Base-by-base conservation (phyloP, 2,888 invertebrate species). In the Poecilobothrus nobilitatus region DNA sequence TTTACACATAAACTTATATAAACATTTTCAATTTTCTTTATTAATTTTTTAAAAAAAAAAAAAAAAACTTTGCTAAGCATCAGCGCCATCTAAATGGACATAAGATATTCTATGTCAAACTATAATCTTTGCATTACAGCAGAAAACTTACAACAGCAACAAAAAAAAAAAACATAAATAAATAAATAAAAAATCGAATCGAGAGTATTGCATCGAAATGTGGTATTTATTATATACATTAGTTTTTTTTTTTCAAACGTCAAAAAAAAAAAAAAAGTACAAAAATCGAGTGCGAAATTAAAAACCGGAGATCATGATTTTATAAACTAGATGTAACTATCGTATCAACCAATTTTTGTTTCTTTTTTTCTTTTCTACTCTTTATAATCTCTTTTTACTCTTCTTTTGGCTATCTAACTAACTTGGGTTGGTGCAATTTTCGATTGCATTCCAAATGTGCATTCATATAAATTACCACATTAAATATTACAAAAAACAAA, bases 271-370 rank as follows among this genome's bases (percentile, higher is more conserved):
- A 44, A 44, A 34, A 34, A 34, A 34, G 34, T n/a, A n/a, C n/a
- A n/a, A 27, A 27, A 27, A 27, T 5, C 5, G 27, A 27, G 27
- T 27, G 27, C 27, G 27, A 27, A 27, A 27, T 18, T 12, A 53
- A 53, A 53, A 53, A 53, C 18, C 53, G 53, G 53, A 53, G 53
- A 53, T 53, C 12, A 53, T 53, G 18, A 53, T 53, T 53, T 53
- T 53, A 53, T 53, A 53, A 53, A 53, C 53, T 53, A 53, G 53
- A 53, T 53, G 53, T 53, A 53, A 53, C 53, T 53, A 18, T 53
- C 2, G 2, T 53, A 18, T 53, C 41, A 41, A 12, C 41, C 15
- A 41, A n/a, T n/a, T 41, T 41, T 41, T 41, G 9, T 41, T 41
- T 41, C 7, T 9, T 41, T 15, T 41, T 41, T 41, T 15, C 9